Evolutionary conservation across 2,797 vertebrate genomes (phyloP).

Genomic region (Melanotaenia maccullochi): DNA sequence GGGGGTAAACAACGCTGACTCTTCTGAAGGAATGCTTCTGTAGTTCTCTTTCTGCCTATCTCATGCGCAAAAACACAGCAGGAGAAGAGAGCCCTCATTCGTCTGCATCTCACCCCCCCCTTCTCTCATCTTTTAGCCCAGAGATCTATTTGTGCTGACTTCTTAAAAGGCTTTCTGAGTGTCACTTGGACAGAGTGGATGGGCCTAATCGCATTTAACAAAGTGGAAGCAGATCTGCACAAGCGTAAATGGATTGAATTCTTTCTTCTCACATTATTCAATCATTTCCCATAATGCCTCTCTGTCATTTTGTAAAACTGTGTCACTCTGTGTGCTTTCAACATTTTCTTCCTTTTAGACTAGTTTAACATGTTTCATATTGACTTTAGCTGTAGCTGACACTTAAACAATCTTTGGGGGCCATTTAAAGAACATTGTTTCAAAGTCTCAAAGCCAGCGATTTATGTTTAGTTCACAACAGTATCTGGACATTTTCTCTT

Average conservation of each 20-base stretch:
- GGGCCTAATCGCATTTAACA: conserved; percentile 67
- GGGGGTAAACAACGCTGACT: conserved; percentile 61
- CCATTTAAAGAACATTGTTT: conserved; percentile 6
- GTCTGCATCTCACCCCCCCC: conserved; percentile 6
- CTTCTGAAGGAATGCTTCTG: conserved; percentile 49
- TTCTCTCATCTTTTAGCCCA: conserved; percentile 38
- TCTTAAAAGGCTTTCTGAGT: conserved; percentile 65
- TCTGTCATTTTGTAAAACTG: conserved; percentile 49
- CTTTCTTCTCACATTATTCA: conserved; percentile 49
- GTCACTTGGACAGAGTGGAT: conserved; percentile 66
- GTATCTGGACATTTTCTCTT: conserved; percentile 32
- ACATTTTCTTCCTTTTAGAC: conserved; percentile 42
- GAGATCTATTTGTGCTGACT: conserved; percentile 70
- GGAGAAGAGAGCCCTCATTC: conserved; percentile 18
- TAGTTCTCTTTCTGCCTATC: conserved; percentile 31
- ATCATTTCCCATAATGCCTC: conserved; percentile 37
- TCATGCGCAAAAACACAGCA: conserved; percentile 36
- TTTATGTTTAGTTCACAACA: conserved; percentile 13
- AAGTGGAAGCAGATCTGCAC: conserved; percentile 61
- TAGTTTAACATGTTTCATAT: conserved; percentile 29
- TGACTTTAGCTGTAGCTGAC: conserved; percentile 31
- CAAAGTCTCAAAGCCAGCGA: conserved; percentile 14
- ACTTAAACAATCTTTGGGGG: conserved; percentile 14
- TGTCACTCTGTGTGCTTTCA: conserved; percentile 56
- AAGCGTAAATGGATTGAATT: conserved; percentile 63